These are phyloP conservation scores for Amphiprion percula DNA, from an alignment of 2,113 vertebrate species.

Conservation along the genomic window DNA sequence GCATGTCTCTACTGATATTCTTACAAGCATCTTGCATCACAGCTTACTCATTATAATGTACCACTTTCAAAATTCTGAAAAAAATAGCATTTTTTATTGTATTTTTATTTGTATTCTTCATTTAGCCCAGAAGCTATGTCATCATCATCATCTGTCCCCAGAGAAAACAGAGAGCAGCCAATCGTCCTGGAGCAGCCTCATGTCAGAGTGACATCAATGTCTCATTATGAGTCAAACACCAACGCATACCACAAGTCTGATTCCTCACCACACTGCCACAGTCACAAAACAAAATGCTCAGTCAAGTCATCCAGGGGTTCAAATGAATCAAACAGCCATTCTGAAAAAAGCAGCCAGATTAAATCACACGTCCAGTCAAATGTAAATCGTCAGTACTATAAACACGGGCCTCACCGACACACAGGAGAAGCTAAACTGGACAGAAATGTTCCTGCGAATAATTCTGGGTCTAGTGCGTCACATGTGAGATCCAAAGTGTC, in stretches of 20 bases:
- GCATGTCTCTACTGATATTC: no score
- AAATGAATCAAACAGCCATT: neutral
- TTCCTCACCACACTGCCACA: conserved; percentile 6
- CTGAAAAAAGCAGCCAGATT: neutral
- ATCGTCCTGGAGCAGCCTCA: neutral
- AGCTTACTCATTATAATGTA: no score
- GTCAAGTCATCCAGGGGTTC: conserved; percentile 6
- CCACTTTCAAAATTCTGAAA: neutral
- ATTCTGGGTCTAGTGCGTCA: neutral
- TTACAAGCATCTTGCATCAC: no score
- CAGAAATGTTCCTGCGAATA: neutral
- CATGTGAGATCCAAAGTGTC: conserved; percentile 58
- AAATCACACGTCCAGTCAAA: neutral
- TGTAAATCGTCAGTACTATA: conserved; percentile 13
- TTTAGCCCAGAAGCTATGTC: conserved; percentile 46
- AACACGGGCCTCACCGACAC: neutral
- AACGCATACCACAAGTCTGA: neutral
- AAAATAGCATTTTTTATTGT: neutral
- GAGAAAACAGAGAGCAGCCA: conserved; percentile 18
- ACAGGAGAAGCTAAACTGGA: neutral
- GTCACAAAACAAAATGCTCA: neutral
- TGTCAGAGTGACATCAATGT: conserved; percentile 16
- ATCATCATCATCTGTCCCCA: conserved; percentile 6
- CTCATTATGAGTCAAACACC: conserved; percentile 5
- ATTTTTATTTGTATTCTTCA: neutral